Evolutionary conservation across 2,797 vertebrate genomes (phyloP), one percentile per base, ranked within the genome.

Genomic region (Anguilla megastoma): DNA sequence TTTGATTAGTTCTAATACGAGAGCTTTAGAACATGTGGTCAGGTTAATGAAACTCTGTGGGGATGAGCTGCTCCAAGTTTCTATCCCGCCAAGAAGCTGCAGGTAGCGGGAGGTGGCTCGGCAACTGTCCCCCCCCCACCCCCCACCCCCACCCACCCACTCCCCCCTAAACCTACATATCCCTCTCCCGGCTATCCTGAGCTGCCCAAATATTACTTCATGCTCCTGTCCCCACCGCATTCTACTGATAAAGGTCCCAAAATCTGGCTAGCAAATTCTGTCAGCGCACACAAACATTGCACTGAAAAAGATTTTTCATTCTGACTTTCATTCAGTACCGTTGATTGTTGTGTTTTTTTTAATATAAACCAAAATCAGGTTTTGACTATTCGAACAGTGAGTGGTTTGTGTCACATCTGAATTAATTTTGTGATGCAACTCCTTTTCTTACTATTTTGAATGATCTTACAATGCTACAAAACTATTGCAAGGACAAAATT

Each of bases 91-190:
- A 89, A 85, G 92, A 93, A 95, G 93, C 96, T 92, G 95, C 95
- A 91, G 95, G 96, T 94, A 95, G 95, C 86, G 92, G 95, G 95
- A 97, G 96, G 94, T 95, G 94, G 94, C 95, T 96, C 91, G 92
- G 92, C 88, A 86, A 91, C 91, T 91, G 90, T 66, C 24, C 74
- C 85, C 8, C 88, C 82, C 85, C 10, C 88, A 52, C 27, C 41
- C 86, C 16, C 90, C 36, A 36, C 36, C 36, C 36, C 36, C 33
- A 36, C 36, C 36, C 36, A 0, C 36, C 36, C 36, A 41, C 36
- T 41, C 36, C 89, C 84, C 88, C 88, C 60, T 71, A 56, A 54
- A 36, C 71, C 91, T 33, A 91, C 91, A 91, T 94, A 92, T 91
- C 92, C 89, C 89, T 93, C 92, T 30, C 8, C 24, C 27, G 9